Evolutionary conservation across 2,797 vertebrate genomes (phyloP), one percentile per base, ranked within the genome.

Genomic region (Sebastiscus albofasciatus): DNA sequence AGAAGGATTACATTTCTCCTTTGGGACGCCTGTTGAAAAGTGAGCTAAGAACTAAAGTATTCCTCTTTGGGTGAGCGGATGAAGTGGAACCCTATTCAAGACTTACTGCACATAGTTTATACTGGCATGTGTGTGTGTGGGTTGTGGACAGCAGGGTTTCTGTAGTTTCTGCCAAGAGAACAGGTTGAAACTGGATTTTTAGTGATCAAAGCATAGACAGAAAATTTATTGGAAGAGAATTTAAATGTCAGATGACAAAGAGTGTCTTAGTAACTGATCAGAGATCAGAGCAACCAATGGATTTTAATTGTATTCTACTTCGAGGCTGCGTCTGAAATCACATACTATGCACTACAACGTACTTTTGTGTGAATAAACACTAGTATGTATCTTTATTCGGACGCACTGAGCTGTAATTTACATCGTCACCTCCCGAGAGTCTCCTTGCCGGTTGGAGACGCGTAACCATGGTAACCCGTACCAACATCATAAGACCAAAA

Each of bases 1-100:
- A 42, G 22, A 64, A 27, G 59, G 67, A 70, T 82, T 70, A 22
- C 3, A 8, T 79, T 34, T 62, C 60, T 86, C 60, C 4, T 72
- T 26, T 33, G 60, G 39, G 60, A 66, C 5, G 4, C 18, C 12
- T 52, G 56, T 71, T 86, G 61, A 75, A 78, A 64, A 73, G 14
- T 69, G 65, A 80, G 62, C 66, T 69, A 12, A 67, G 11, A 72
- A 16, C 55, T 58, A 2, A 61, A 72, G 59, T 46, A 34, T 70
- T 79, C 77, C 59, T 75, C 39, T 55, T 31, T 52, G 55, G 14
- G 12, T 58, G 49, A 72, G 60, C n/a, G n/a, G 14, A 61, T 39
- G 22, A 12, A 75, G 61, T 61, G 72, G 12, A 75, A 59, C 29
- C 4, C 2, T 18, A 7, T 16, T 73, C 4, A 27, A 60, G 22